A percentile compares a stretch with the other conserved stretches of the same genome.
Evolutionary conservation across 2,888 invertebrate species (phyloP).

Genomic region (Drosophila robusta): DNA sequence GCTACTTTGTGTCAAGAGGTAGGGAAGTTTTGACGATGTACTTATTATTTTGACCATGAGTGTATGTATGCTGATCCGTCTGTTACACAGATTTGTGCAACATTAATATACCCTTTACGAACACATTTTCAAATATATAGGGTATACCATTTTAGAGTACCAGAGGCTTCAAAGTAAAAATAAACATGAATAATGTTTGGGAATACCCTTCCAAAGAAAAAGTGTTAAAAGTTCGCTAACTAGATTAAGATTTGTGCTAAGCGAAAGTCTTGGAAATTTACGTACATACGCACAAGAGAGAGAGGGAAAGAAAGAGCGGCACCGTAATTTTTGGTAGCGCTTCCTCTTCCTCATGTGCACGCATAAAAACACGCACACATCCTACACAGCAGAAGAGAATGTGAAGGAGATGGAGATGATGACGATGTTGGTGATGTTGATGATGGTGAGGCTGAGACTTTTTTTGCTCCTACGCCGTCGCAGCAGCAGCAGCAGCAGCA

Average conservation of each 20-base stretch:
- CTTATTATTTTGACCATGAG: background rate
- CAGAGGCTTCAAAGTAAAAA: no score
- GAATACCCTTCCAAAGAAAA: slow-evolving; percentile 16
- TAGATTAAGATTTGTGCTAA: slow-evolving; percentile 39
- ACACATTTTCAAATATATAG: background rate
- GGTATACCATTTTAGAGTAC: background rate
- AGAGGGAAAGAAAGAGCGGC: slow-evolving; percentile 16
- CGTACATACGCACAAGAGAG: slow-evolving; percentile 11
- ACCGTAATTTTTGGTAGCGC: slow-evolving; percentile 38
- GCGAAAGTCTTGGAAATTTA: slow-evolving; percentile 25
- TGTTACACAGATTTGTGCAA: background rate
- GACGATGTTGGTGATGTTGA: slow-evolving; percentile 10
- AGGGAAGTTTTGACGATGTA: no score
- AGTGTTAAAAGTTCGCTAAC: slow-evolving; percentile 37
- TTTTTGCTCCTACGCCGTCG: slow-evolving; percentile 24
- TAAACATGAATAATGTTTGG: background rate
- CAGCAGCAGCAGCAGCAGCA: slow-evolving; percentile 12
- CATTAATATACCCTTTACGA: background rate
- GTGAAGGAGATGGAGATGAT: slow-evolving; percentile 33
- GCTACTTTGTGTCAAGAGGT: no score
- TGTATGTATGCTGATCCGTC: background rate
- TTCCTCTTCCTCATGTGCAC: slow-evolving; percentile 58
- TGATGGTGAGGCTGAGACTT: slow-evolving; percentile 30
- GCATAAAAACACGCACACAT: slow-evolving; percentile 53
- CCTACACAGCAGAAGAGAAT: slow-evolving; percentile 57